Percentiles rank a stretch among this genome's conserved stretches.
Evolutionary conservation across 2,797 vertebrate species (phyloP).

Genomic region (Momotus momota): DNA sequence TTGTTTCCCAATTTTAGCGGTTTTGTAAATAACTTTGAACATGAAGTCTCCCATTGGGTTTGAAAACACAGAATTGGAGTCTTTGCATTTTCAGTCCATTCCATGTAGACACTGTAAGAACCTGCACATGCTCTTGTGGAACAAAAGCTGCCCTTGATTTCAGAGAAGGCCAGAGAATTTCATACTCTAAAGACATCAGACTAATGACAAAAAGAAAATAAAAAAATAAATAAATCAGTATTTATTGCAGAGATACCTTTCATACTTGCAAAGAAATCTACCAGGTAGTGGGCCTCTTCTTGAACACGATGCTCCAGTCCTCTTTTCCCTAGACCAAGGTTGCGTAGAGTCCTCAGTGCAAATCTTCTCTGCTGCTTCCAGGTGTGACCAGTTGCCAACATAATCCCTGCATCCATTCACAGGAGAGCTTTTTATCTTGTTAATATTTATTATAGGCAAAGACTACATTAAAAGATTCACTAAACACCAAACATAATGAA

Average conservation of each 20-base stretch:
- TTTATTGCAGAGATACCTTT: slow-evolving; percentile 54
- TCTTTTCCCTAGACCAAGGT: slow-evolving; percentile 75
- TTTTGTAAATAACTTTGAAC: not conserved
- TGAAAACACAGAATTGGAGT: not conserved
- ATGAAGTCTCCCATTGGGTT: not conserved
- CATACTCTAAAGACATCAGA: not conserved
- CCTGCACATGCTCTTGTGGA: not conserved
- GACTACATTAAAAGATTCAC: not conserved
- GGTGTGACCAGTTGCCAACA: slow-evolving; percentile 64
- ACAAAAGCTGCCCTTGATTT: not conserved
- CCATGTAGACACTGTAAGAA: not conserved
- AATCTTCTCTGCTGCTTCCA: slow-evolving; percentile 76
- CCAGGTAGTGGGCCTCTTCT: slow-evolving; percentile 66
- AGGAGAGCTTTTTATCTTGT: not conserved
- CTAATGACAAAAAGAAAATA: not conserved
- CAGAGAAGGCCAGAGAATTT: not conserved
- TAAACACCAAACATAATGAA: not conserved
- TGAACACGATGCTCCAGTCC: slow-evolving; percentile 68
- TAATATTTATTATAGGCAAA: not conserved
- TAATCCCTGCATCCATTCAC: slow-evolving; percentile 57
- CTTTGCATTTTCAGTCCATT: not conserved
- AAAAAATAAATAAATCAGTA: not conserved
- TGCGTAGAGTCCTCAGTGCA: slow-evolving; percentile 65
- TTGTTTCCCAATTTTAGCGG: not conserved
- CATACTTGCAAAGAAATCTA: slow-evolving; percentile 60